Conservation (phyloP, 2,888 invertebrate genomes). For the Eurois occulta region DNA sequence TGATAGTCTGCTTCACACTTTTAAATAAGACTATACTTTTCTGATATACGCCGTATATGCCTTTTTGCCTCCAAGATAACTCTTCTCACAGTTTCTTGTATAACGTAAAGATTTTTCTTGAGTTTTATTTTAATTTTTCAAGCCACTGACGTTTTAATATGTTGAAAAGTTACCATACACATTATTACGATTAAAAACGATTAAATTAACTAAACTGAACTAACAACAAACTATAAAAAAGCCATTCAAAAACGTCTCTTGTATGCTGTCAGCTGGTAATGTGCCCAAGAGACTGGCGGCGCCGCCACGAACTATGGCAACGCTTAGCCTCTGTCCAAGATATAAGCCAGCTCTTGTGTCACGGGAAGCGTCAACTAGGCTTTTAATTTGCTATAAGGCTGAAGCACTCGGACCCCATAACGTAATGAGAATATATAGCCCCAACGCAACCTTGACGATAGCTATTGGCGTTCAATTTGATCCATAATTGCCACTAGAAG, state of each 20-base stretch:
- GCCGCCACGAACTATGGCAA: background rate
- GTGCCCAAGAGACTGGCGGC: background rate
- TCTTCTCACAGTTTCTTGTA: background rate
- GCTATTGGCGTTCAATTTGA: background rate
- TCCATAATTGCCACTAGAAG: background rate
- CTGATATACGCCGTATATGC: too few relatives aligned
- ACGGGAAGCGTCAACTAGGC: too few relatives aligned
- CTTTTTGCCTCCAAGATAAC: background rate
- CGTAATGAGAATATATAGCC: background rate
- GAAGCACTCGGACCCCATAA: too few relatives aligned
- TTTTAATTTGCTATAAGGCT: too few relatives aligned
- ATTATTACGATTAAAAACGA: too few relatives aligned
- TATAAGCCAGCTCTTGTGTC: background rate
- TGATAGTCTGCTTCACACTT: too few relatives aligned
- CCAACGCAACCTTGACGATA: background rate
- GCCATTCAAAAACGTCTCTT: background rate
- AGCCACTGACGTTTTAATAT: too few relatives aligned
- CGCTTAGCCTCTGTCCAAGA: background rate
- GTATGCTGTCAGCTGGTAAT: background rate
- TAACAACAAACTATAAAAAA: background rate
- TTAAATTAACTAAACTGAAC: too few relatives aligned
- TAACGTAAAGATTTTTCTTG: too few relatives aligned
- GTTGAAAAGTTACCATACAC: too few relatives aligned
- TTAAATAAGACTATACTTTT: too few relatives aligned
- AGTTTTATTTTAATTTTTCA: too few relatives aligned